phyloP scores from a whole-genome alignment of 2,113 vertebrate genomes.

The Psammodynastes pulverulentus region DNA sequence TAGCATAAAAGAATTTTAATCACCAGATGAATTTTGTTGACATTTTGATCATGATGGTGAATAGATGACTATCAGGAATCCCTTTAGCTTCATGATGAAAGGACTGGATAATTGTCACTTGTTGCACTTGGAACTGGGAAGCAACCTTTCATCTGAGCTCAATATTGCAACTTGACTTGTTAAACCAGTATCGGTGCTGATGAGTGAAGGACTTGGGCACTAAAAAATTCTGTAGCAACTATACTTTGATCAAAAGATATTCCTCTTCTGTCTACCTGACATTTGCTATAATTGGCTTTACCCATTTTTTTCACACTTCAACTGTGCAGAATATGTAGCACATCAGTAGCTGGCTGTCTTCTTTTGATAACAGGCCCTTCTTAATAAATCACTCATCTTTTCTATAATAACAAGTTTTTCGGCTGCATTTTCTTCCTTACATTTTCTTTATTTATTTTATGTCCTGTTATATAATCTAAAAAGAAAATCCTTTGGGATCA shows the following conservation, averaged over 20 bases:
- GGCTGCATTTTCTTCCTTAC: conserved; percentile 53
- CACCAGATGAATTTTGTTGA: conserved; percentile 16
- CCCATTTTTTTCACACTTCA: conserved; percentile 62
- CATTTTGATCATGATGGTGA: not conserved
- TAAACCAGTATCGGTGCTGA: conserved; percentile 50
- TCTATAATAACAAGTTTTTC: conserved; percentile 60
- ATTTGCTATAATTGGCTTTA: conserved; percentile 61
- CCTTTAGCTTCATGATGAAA: conserved; percentile 24
- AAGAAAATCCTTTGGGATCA: not conserved
- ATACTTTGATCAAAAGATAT: conserved; percentile 59
- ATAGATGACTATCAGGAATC: conserved; percentile 32
- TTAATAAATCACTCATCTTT: conserved; percentile 67
- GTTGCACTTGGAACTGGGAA: conserved; percentile 43
- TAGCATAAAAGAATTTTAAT: conserved; percentile 8
- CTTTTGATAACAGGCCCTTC: conserved; percentile 64
- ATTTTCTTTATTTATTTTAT: not conserved
- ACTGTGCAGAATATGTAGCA: conserved; percentile 55
- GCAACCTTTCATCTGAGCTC: conserved; percentile 55
- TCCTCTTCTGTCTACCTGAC: conserved; percentile 57
- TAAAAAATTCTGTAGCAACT: conserved; percentile 53
- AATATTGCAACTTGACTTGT: conserved; percentile 26
- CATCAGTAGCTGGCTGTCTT: conserved; percentile 62
- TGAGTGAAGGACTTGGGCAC: conserved; percentile 51
- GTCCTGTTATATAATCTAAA: not conserved
- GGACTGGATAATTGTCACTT: conserved; percentile 34